These are phyloP conservation scores for Myripristis murdjan DNA, from an alignment of 2,797 vertebrate species.

Conservation along the genomic window DNA sequence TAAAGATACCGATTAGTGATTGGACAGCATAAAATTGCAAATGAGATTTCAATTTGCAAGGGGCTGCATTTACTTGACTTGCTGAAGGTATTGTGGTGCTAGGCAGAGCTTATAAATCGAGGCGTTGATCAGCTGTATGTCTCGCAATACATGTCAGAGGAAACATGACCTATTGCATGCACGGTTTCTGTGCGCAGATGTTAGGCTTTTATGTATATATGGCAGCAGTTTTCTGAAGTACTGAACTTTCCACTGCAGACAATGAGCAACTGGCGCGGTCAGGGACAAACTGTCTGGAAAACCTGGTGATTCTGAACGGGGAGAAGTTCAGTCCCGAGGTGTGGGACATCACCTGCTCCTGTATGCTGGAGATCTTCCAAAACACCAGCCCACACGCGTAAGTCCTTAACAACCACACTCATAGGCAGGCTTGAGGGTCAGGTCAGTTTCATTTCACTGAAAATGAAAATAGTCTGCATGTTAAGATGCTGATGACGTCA, in stretches of 20 bases:
- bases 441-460: not conserved
- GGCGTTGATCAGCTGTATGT: too few species aligned
- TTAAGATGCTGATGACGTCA: not conserved
- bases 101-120: too few species aligned
- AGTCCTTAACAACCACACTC: slow-evolving; percentile 57
- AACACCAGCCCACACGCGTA: slow-evolving; percentile 95
- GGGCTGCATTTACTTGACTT: too few species aligned
- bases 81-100: too few species aligned
- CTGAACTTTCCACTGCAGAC: slow-evolving; percentile 81
- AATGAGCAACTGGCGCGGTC: slow-evolving; percentile 98
- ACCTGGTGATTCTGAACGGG: slow-evolving; percentile 96
- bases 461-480: not conserved
- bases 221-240: not conserved
- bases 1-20: too few species aligned
- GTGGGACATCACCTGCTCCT: slow-evolving; percentile 94
- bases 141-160: too few species aligned
- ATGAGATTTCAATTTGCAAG: too few species aligned
- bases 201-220: too few species aligned
- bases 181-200: too few species aligned
- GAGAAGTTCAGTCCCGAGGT: slow-evolving; percentile 95
- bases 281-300: slow-evolving; percentile 97
- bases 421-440: not conserved
- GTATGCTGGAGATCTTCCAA: slow-evolving; percentile 98
- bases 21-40: too few species aligned
- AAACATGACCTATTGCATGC: too few species aligned